Evolutionary conservation across 2,888 invertebrate species (phyloP).

Genomic region (Calliscelio sp.): DNA sequence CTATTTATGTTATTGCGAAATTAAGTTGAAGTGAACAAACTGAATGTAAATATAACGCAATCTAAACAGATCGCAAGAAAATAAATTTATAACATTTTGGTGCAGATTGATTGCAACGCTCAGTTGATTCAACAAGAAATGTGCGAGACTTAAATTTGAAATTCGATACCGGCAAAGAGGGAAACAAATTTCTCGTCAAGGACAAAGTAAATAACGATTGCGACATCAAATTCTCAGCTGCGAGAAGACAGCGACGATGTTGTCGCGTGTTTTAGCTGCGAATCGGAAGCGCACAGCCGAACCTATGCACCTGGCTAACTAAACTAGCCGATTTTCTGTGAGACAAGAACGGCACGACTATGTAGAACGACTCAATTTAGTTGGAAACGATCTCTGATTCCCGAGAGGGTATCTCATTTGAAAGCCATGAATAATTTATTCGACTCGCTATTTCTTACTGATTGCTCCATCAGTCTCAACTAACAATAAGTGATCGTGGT

Average conservation of each 20-base stretch:
- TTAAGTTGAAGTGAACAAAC: too few species aligned
- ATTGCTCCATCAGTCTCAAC: slow-evolving; percentile 75
- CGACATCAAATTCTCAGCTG: slow-evolving; percentile 18
- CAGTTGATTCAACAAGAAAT: neutral
- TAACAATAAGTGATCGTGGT: slow-evolving; percentile 69
- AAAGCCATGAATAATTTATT: slow-evolving; percentile 77
- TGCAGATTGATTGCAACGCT: slow-evolving; percentile 10
- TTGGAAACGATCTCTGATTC: slow-evolving; percentile 75
- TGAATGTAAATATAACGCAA: too few species aligned
- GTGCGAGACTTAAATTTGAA: slow-evolving; percentile 28
- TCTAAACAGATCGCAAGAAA: slow-evolving; percentile 14
- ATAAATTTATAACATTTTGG: slow-evolving; percentile 9
- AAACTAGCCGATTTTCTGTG: slow-evolving; percentile 68
- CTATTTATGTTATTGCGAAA: too few species aligned
- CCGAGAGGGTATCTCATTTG: slow-evolving; percentile 73
- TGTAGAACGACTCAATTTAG: slow-evolving; percentile 74
- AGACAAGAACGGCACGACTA: slow-evolving; percentile 65
- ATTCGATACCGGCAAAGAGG: slow-evolving; percentile 30
- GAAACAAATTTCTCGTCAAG: slow-evolving; percentile 41
- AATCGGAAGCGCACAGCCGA: slow-evolving; percentile 54
- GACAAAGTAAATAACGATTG: slow-evolving; percentile 47
- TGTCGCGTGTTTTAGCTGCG: slow-evolving; percentile 56
- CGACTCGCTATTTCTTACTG: slow-evolving; percentile 75
- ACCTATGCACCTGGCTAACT: slow-evolving; percentile 60
- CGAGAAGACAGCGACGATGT: slow-evolving; percentile 43